Evolutionary conservation across 1,140 invertebrate genomes (phyloP), one percentile per base, ranked within the genome.

Genomic region (Littorina saxatilis): DNA sequence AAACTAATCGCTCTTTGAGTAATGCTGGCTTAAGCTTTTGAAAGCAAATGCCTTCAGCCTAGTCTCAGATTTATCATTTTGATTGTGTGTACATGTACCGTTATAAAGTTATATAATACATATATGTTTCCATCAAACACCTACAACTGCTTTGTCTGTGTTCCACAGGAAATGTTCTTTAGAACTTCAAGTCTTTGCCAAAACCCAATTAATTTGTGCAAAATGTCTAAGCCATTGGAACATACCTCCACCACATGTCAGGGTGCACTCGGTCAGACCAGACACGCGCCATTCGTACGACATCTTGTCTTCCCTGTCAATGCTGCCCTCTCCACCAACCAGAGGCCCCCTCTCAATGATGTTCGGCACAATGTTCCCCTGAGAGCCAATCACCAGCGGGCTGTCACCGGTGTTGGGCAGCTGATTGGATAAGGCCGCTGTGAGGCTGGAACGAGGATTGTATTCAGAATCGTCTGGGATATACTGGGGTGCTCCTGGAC

Each of bases 191-290:
- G n/a, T n/a, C n/a, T n/a, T n/a, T n/a, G n/a, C n/a, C n/a, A n/a
- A n/a, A n/a, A n/a, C n/a, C n/a, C n/a, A n/a, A n/a, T n/a, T n/a
- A n/a, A n/a, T n/a, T n/a, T n/a, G n/a, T n/a, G n/a, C n/a, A n/a
- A n/a, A n/a, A n/a, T n/a, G n/a, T n/a, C n/a, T n/a, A n/a, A n/a
- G n/a, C n/a, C n/a, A n/a, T n/a, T n/a, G n/a, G n/a, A 27, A 84
- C 90, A 92, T 94, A 94, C 96, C 97, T 90, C 96, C 96, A 0
- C 96, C 96, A 90, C 97, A 98, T 27, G 94, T 94, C 88, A 95
- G 95, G 0, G 95, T 95, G 91, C 97, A 98, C 68, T 95, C 94
- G 0, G 95, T 95, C 78, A 96, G 95, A 1, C 96, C 95, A 13
- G 95, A 92, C 29, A 96, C 94, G 89, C 96, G 96, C 96, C 96